A percentile compares a stretch with the other conserved stretches of the same genome.
Conservation (phyloP, 2,888 invertebrate species). For the Drosophila fungiperda region DNA sequence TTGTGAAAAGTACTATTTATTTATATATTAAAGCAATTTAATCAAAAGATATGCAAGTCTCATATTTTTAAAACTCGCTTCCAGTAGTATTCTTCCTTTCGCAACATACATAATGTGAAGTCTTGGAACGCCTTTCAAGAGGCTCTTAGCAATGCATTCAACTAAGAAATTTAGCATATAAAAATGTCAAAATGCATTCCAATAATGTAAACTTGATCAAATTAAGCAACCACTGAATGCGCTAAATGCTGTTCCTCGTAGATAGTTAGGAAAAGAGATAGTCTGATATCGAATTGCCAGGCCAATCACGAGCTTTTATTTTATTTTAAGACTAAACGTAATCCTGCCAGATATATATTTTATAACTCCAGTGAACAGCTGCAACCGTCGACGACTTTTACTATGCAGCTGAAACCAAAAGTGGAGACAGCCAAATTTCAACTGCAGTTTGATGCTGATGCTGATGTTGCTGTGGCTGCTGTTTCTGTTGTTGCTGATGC, state of each 20-base stretch:
- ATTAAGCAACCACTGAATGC: not conserved
- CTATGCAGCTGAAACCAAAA: constrained; percentile 72
- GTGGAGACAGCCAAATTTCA: constrained; percentile 59
- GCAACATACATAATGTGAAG: not conserved
- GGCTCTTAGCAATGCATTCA: constrained; percentile 2
- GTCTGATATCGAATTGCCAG: constrained; percentile 25
- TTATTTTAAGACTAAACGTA: constrained; percentile 67
- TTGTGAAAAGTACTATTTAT: constrained; percentile 29
- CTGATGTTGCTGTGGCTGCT: not conserved
- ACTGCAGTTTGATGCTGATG: constrained; percentile 9
- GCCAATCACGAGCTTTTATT: constrained; percentile 60
- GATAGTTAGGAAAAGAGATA: constrained; percentile 12
- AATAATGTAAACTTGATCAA: not conserved
- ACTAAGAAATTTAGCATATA: not conserved
- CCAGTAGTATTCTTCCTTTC: not conserved
- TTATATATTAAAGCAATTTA: not conserved
- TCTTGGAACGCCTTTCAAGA: constrained; percentile 1
- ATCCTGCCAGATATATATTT: constrained; percentile 64
- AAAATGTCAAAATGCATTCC: not conserved
- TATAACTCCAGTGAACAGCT: constrained; percentile 71
- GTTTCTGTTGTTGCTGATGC: not conserved
- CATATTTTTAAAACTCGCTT: not conserved
- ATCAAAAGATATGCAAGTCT: not conserved
- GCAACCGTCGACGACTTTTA: constrained; percentile 66
- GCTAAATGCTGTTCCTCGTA: constrained; percentile 2